Conservation (phyloP, 2,888 invertebrate species). For the Cataglyphis livida region DNA sequence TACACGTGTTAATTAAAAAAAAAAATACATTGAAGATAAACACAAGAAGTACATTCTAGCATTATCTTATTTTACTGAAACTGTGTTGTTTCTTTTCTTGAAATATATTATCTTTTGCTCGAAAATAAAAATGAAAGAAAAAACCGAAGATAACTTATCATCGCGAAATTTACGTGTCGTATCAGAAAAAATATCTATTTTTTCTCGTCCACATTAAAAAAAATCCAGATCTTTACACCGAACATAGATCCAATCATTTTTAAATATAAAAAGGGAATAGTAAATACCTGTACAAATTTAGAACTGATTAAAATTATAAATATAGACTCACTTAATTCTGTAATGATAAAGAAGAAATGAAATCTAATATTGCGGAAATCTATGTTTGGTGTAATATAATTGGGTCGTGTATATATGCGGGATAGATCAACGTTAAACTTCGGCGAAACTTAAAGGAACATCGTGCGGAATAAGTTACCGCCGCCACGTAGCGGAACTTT, state of each 20-base stretch:
- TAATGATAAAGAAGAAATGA: not conserved
- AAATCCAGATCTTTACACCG: not conserved
- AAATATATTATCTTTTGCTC: not conserved
- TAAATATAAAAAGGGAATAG: not conserved
- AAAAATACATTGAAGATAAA: not conserved
- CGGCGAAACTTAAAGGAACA: constrained; percentile 18
- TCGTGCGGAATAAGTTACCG: constrained; percentile 68
- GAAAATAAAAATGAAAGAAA: constrained; percentile 12
- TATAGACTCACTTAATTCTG: constrained; percentile 51
- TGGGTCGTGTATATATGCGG: not conserved
- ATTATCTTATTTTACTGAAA: constrained; percentile 23
- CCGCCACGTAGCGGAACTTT: constrained; percentile 58
- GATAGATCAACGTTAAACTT: constrained; percentile 37
- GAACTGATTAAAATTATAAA: constrained; percentile 11
- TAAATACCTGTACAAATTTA: constrained; percentile 9
- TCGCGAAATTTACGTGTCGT: not conserved
- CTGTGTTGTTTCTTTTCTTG: constrained; percentile 8
- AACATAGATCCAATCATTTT: not conserved
- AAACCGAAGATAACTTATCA: constrained; percentile 2
- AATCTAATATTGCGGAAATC: constrained; percentile 38
- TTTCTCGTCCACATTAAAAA: not conserved
- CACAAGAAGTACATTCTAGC: not conserved
- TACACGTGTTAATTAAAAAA: not conserved
- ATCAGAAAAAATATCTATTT: constrained; percentile 6
- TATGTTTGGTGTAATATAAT: constrained; percentile 15